A percentile compares a stretch with the other conserved stretches of the same genome.
Evolutionary conservation across 1,140 invertebrate species (phyloP).

Genomic region (Orius insidiosus): DNA sequence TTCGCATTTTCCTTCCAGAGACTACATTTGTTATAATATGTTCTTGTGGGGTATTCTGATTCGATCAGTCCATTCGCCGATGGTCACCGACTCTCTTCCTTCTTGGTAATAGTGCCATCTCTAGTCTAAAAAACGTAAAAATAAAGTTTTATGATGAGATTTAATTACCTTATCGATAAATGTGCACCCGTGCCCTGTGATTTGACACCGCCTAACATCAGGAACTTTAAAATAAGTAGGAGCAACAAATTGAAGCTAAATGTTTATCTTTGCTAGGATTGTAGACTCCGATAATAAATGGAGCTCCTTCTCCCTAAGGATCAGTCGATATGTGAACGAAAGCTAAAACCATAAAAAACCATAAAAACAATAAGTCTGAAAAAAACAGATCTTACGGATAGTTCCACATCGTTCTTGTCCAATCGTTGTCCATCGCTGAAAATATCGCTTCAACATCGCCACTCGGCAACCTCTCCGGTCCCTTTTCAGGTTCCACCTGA

Average conservation of each 20-base stretch:
- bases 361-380: constrained; percentile 34
- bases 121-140: constrained; percentile 37
- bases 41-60: constrained; percentile 82
- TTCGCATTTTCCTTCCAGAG: constrained; percentile 73
- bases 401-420: constrained; percentile 86
- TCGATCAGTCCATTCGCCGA: constrained; percentile 81
- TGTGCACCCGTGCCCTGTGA: constrained; percentile 77
- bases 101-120: constrained; percentile 71
- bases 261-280: constrained; percentile 77
- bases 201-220: constrained; percentile 75
- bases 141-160: constrained; percentile 5
- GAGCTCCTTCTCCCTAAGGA: constrained; percentile 74
- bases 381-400: constrained; percentile 43
- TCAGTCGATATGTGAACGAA: constrained; percentile 72
- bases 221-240: constrained; percentile 89
- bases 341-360: constrained; percentile 72
- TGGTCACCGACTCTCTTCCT: constrained; percentile 68
- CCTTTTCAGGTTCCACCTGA: constrained; percentile 74
- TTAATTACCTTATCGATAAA: constrained; percentile 78
- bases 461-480: constrained; percentile 64
- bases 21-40: constrained; percentile 86
- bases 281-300: constrained; percentile 84
- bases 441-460: constrained; percentile 84
- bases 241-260: constrained; percentile 86
- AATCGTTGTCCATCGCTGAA: constrained; percentile 78